Evolutionary conservation across 2,797 vertebrate genomes (phyloP).

Genomic region (Enteromius mattozi): DNA sequence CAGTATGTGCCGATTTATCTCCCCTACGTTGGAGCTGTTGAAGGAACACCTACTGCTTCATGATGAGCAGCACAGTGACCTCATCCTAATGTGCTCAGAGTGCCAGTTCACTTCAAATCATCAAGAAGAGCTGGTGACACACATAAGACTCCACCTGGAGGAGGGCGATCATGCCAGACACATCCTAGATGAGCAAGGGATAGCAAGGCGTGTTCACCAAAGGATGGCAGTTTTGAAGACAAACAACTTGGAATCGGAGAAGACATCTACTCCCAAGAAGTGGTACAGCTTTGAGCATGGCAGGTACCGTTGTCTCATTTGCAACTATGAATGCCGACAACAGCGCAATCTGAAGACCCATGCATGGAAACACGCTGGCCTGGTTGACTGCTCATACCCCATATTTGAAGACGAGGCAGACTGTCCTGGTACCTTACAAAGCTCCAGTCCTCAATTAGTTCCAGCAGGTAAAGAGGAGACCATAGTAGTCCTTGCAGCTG

Average conservation of each 20-base stretch:
- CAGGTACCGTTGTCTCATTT: constrained; percentile 94
- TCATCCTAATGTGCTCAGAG: constrained; percentile 82
- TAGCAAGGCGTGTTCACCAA: constrained; percentile 9
- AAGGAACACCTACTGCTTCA: constrained; percentile 91
- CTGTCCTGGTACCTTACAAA: constrained; percentile 67
- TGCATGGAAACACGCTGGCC: constrained; percentile 95
- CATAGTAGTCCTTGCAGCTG: constrained; percentile 70
- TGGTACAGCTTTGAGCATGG: constrained; percentile 95
- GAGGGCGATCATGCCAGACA: constrained; percentile 56
- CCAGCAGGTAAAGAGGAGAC: constrained; percentile 63
- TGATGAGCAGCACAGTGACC: constrained; percentile 81
- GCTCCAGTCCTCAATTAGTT: constrained; percentile 34
- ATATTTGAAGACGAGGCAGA: constrained; percentile 91
- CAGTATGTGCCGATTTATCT: constrained; percentile 90
- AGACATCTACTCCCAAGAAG: constrained; percentile 74
- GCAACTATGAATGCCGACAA: constrained; percentile 95
- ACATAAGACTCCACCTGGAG: constrained; percentile 85
- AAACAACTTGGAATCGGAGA: constrained; percentile 36
- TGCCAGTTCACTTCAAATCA: constrained; percentile 87
- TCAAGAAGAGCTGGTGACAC: constrained; percentile 89
- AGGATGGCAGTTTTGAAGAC: constrained; percentile 50
- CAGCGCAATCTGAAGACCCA: constrained; percentile 97
- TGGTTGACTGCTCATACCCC: constrained; percentile 95
- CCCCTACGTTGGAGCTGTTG: constrained; percentile 83
- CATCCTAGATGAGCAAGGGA: constrained; percentile 57